Percentiles rank a stretch among this genome's conserved stretches.
These are phyloP conservation scores for Balaenoptera acutorostrata DNA, from an alignment of 2,113 vertebrate genomes.

Conservation along the genomic window DNA sequence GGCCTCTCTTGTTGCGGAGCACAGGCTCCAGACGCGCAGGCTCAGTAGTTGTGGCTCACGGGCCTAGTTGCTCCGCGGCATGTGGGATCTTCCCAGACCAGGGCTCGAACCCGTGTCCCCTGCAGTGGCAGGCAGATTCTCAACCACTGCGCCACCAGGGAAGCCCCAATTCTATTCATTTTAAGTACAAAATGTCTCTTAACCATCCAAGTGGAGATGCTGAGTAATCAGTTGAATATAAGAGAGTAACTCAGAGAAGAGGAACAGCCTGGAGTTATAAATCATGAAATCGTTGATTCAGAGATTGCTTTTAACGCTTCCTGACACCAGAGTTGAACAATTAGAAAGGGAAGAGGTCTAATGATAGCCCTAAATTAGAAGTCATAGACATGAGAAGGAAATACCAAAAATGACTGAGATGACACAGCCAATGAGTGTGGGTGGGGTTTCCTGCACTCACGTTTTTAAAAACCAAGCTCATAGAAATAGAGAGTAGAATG, in stretches of 20 bases:
- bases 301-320: not conserved
- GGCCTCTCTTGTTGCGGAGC: too few relatives aligned
- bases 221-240: not conserved
- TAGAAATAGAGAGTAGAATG: not conserved
- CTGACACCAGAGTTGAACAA: not conserved
- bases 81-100: too few relatives aligned
- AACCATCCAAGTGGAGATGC: not conserved
- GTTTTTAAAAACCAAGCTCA: not conserved
- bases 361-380: not conserved
- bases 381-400: not conserved
- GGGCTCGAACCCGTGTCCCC: too few relatives aligned
- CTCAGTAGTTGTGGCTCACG: too few relatives aligned
- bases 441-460: not conserved
- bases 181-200: not conserved
- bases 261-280: not conserved
- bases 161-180: not conserved
- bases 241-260: not conserved
- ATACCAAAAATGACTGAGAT: not conserved
- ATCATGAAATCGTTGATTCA: not conserved
- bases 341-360: not conserved
- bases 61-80: too few relatives aligned
- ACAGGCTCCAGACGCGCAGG: too few relatives aligned
- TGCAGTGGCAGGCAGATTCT: too few relatives aligned
- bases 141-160: too few relatives aligned
- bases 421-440: not conserved